These are phyloP conservation scores for Microcebus murinus DNA, from an alignment of 2,113 vertebrate genomes.

Conservation along the genomic window DNA sequence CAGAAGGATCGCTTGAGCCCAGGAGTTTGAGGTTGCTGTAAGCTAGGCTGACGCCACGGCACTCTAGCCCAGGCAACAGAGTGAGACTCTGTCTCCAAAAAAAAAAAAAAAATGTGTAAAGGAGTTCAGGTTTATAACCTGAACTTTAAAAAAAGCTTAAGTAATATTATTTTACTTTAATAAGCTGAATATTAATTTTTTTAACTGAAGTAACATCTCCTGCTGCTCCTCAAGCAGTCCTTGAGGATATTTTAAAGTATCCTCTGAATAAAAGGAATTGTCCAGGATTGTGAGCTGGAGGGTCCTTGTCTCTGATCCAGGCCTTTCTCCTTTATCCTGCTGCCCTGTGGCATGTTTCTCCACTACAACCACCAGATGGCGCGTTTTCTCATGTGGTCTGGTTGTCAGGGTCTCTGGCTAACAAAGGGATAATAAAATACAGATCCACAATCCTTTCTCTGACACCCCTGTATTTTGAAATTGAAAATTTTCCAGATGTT, in stretches of 20 bases:
- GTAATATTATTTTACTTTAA: slow-evolving; percentile 6
- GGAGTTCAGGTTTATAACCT: neutral
- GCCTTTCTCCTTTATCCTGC: too few relatives aligned
- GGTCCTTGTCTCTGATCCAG: neutral
- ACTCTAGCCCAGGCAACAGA: too few relatives aligned
- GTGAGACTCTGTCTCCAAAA: too few relatives aligned
- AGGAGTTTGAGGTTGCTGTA: too few relatives aligned
- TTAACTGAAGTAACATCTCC: neutral
- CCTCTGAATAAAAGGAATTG: neutral
- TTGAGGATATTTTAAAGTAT: neutral
- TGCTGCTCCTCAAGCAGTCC: neutral
- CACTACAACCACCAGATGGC: slow-evolving; percentile 49
- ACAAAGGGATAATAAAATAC: neutral
- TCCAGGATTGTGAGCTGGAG: neutral
- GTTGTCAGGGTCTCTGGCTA: neutral
- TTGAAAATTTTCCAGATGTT: slow-evolving; percentile 1
- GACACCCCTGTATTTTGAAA: neutral
- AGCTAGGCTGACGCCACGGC: too few relatives aligned
- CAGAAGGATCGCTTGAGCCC: too few relatives aligned
- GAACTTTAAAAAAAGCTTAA: neutral
- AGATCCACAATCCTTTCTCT: neutral
- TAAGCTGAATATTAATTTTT: neutral
- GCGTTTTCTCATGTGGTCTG: neutral
- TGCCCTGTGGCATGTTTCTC: neutral
- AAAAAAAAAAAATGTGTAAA: neutral